phyloP scores from a whole-genome alignment of 2,797 vertebrate species.

The Sebastes minor region DNA sequence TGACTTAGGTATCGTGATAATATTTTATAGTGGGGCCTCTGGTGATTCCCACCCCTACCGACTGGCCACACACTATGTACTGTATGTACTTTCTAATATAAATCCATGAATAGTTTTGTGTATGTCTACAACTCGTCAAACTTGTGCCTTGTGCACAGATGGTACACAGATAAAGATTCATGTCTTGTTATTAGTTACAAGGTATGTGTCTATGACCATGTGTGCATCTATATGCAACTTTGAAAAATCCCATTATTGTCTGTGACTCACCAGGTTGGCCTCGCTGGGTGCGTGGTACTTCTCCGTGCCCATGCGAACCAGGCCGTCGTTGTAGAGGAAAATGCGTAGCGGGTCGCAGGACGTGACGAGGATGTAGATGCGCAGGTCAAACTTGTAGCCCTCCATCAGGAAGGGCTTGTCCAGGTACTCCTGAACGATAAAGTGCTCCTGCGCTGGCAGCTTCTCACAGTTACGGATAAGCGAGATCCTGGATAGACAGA shows the following conservation, averaged over 20 bases:
- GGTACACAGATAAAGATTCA: neutral
- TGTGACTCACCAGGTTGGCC: slow-evolving; percentile 92
- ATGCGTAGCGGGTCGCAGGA: slow-evolving; percentile 97
- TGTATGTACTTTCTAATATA: neutral
- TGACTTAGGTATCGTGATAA: too few relatives aligned
- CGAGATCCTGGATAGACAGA: slow-evolving; percentile 89
- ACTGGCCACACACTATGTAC: neutral
- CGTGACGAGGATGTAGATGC: slow-evolving; percentile 97
- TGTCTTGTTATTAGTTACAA: neutral
- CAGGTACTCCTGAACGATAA: slow-evolving; percentile 98
- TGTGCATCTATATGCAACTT: neutral
- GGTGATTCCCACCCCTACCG: too few relatives aligned
- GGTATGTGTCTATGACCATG: neutral
- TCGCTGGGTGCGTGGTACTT: slow-evolving; percentile 96
- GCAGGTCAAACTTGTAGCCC: slow-evolving; percentile 98
- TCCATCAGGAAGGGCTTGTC: slow-evolving; percentile 99
- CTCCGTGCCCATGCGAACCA: slow-evolving; percentile 98
- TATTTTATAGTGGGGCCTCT: too few relatives aligned
- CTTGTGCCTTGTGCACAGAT: neutral
- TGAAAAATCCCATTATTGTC: neutral
- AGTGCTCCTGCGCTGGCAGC: slow-evolving; percentile 95
- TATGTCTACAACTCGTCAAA: slow-evolving; percentile 4
- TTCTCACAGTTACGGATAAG: slow-evolving; percentile 97
- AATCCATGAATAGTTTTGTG: neutral
- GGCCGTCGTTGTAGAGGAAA: slow-evolving; percentile 97